Evolutionary conservation across 2,888 invertebrate species (phyloP).

Genomic region (Microplitis deprimator): DNA sequence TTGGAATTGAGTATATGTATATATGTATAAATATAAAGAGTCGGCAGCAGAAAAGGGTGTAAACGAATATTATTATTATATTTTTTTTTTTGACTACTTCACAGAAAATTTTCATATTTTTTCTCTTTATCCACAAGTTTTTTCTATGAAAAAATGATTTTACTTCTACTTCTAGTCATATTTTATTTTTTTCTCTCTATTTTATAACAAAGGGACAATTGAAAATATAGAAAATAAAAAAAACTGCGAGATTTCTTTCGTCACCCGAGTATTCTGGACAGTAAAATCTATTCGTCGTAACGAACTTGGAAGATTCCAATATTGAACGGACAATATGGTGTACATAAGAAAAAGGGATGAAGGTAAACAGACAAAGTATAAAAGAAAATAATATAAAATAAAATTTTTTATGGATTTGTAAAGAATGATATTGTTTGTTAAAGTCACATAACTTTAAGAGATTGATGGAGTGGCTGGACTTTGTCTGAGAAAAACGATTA

Average conservation of each 20-base stretch:
- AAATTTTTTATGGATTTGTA: not conserved
- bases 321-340: not conserved
- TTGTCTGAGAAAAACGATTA: not conserved
- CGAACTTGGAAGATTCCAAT: not conserved
- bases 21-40: not conserved
- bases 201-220: not conserved
- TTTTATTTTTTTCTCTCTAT: not conserved
- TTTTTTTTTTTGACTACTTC: not conserved
- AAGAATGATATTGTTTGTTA: not conserved
- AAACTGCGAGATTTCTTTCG: not conserved
- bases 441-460: not conserved
- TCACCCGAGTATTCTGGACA: not conserved
- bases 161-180: not conserved
- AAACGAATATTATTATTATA: not conserved
- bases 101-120: not conserved
- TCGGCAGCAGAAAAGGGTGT: not conserved
- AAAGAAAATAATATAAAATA: not conserved
- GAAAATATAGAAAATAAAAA: not conserved
- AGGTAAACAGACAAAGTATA: not conserved
- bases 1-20: not conserved
- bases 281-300: not conserved
- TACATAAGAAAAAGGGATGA: not conserved
- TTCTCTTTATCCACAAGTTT: not conserved
- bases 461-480: not conserved
- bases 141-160: not conserved